phyloP scores from a whole-genome alignment of 2,797 vertebrate genomes.

The Ispidina lecontei region DNA sequence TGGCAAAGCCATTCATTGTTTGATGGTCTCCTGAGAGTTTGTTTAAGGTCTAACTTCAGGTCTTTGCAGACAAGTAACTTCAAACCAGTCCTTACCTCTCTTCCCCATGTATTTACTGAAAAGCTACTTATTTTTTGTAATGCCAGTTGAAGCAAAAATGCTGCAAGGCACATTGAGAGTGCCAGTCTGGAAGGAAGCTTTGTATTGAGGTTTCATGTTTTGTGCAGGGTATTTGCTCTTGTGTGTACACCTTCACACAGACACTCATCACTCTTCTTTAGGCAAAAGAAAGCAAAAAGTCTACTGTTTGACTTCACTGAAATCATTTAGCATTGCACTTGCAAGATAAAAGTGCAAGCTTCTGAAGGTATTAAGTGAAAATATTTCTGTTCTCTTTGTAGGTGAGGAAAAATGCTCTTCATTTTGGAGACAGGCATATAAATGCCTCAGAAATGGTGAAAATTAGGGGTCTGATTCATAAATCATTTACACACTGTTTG shows the following conservation, averaged over 20 bases:
- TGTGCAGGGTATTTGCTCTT: background rate
- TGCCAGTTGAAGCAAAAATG: background rate
- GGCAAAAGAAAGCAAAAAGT: background rate
- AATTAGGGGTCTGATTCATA: slow-evolving; percentile 50
- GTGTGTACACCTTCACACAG: background rate
- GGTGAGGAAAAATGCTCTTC: slow-evolving; percentile 1
- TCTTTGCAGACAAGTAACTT: background rate
- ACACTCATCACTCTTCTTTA: background rate
- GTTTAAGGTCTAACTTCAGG: background rate
- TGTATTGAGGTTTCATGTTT: background rate
- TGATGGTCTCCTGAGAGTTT: background rate
- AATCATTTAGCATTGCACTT: background rate
- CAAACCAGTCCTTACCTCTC: background rate
- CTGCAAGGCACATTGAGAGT: background rate
- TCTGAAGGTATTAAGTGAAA: background rate
- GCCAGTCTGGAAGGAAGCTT: background rate
- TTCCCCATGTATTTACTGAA: background rate
- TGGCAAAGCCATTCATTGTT: background rate
- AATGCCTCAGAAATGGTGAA: slow-evolving; percentile 42
- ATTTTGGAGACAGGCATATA: background rate
- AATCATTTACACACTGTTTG: slow-evolving; percentile 41
- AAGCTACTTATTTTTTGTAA: background rate
- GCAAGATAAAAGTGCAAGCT: background rate
- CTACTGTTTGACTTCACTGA: background rate
- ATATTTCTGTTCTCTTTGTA: slow-evolving; percentile 14